Percentiles rank a stretch among this genome's conserved stretches.
These are phyloP conservation scores for Acomys russatus DNA, from an alignment of 2,797 vertebrate species.

Conservation along the genomic window DNA sequence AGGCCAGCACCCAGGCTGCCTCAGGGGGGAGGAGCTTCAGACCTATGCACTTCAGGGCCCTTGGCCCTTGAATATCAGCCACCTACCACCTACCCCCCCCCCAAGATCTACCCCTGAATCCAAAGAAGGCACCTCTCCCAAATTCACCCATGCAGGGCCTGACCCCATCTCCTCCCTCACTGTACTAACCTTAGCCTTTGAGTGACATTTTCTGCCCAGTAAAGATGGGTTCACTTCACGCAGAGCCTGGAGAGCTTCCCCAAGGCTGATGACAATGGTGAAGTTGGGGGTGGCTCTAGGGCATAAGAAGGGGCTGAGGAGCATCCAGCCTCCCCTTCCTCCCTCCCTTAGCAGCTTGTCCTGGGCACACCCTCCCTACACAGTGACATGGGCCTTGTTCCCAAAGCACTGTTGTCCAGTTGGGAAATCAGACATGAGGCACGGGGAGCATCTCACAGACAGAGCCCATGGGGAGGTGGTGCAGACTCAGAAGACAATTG, in stretches of 20 bases:
- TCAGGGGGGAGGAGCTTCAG: not conserved
- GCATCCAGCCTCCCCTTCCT: not conserved
- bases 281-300: not conserved
- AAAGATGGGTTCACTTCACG: not conserved
- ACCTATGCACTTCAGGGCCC: not conserved
- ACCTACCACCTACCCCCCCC: not conserved
- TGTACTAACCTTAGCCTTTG: not conserved
- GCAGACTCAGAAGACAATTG: not conserved
- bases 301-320: not conserved
- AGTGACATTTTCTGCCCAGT: too few relatives aligned
- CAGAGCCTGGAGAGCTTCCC: not conserved
- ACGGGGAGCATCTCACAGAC: not conserved
- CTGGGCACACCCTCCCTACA: not conserved
- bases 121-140: not conserved
- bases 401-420: not conserved
- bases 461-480: not conserved
- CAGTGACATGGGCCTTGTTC: not conserved
- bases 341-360: not conserved
- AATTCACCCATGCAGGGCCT: not conserved
- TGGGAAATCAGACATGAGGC: too few relatives aligned
- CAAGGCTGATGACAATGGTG: not conserved
- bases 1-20: not conserved
- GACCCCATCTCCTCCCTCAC: not conserved
- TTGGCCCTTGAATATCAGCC: not conserved
- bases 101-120: not conserved